phyloP scores from a whole-genome alignment of 2,797 vertebrate species.

The Anabacerthia variegaticeps region DNA sequence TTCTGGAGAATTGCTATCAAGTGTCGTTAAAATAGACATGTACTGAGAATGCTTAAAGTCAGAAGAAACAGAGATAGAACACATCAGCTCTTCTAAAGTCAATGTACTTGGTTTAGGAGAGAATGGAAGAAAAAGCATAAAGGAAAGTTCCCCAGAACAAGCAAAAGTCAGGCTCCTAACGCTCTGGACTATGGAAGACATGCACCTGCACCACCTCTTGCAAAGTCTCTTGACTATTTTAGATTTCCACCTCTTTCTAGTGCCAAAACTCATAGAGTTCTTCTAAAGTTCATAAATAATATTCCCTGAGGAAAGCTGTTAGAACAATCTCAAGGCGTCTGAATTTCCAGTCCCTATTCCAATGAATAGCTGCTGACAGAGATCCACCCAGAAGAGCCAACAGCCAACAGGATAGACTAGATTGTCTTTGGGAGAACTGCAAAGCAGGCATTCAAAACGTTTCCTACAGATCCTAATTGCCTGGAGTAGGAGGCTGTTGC shows the following conservation, averaged over 20 bases:
- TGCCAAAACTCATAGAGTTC: neutral
- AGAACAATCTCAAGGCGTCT: neutral
- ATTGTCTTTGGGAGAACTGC: neutral
- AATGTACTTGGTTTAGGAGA: neutral
- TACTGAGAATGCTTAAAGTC: neutral
- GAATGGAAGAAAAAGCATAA: neutral
- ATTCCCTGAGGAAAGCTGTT: neutral
- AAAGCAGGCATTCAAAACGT: neutral
- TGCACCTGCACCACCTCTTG: neutral
- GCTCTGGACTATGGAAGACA: neutral
- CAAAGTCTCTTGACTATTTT: neutral
- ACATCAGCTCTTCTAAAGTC: neutral
- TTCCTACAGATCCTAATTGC: neutral
- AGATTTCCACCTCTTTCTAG: neutral
- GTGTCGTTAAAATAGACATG: neutral
- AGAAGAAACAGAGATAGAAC: neutral
- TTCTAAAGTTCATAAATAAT: neutral
- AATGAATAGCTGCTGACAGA: neutral
- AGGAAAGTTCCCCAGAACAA: neutral
- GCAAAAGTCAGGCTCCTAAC: neutral
- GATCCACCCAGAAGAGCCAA: neutral
- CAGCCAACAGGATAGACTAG: neutral
- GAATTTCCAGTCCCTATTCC: neutral
- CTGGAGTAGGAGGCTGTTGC: neutral
- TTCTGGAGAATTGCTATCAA: neutral